A percentile compares a stretch with the other conserved stretches of the same genome.
Conservation (phyloP, 2,113 vertebrate genomes). For the Dolichotis patagonum region DNA sequence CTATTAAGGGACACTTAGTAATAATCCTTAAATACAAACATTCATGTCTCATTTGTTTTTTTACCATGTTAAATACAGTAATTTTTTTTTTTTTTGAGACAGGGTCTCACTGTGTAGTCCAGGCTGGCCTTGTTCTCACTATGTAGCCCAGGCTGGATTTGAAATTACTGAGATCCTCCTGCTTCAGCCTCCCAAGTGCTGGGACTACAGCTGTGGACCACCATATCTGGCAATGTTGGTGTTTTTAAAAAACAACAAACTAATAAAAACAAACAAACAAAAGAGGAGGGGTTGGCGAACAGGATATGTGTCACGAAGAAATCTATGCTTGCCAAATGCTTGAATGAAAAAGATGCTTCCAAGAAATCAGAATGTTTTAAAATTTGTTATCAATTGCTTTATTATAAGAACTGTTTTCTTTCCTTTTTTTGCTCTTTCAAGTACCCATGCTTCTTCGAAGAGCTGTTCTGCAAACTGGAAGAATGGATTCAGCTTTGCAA, state of each 20-base stretch:
- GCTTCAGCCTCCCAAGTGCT: background rate
- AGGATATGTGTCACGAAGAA: background rate
- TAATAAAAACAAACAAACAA: background rate
- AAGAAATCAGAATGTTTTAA: background rate
- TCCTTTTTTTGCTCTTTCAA: background rate
- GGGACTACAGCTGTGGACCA: background rate
- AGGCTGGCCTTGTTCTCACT: background rate
- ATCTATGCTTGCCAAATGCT: background rate
- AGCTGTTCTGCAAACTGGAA: background rate
- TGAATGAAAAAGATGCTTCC: background rate
- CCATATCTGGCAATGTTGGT: background rate
- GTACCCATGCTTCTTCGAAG: background rate
- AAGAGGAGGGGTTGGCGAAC: background rate
- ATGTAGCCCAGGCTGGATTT: background rate
- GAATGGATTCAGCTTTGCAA: background rate
- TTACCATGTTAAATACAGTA: constrained; percentile 96
- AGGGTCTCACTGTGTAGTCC: background rate
- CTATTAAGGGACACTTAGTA: constrained; percentile 91
- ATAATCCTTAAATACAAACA: constrained; percentile 93
- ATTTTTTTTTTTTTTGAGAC: constrained; percentile 90
- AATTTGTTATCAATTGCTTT: background rate
- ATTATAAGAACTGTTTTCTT: background rate
- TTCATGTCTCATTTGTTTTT: constrained; percentile 97
- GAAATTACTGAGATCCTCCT: background rate
- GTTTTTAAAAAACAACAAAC: background rate